Evolutionary conservation across 2,113 vertebrate species (phyloP), one percentile per base, ranked within the genome.

Genomic region (Phoenicopterus ruber): DNA sequence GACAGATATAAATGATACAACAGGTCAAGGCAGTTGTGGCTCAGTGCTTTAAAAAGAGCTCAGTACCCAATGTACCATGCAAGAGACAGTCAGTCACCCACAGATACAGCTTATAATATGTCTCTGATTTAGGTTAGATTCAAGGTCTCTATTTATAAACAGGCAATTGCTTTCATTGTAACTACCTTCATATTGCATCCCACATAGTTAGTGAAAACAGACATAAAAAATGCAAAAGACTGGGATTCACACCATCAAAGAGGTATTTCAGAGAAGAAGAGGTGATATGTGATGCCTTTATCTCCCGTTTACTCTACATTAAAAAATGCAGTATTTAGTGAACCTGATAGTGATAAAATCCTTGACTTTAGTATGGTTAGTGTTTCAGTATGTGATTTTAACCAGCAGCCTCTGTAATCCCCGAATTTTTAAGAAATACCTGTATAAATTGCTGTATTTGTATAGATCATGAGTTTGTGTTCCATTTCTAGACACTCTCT

Each of bases 351-450:
- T 36, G 59, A 69, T 32, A 55, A 86, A 71, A 44, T 38, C 26
- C 0, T 3, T 82, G 1, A 31, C 9, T 92, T 81, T 3, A 52
- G 4, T 66, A 19, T 11, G 7, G 7, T 4, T 81, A 29, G 13
- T 42, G 67, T 87, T 91, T 79, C 26, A 47, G 32, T 12, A 29
- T 44, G 6, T 7, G 12, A 31, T 73, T 86, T 78, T 63, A 58
- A 54, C 4, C 10, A 2, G 2, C 10, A 80, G 3, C 18, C 20
- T 69, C 46, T 47, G 12, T 38, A 70, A 83, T 22, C 6, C 17
- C 29, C 13, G n/a, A 29, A 50, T 42, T 87, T 86, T 90, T 13
- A 91, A 86, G 32, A 90, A 94, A 38, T 36, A 74, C 5, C 19
- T 62, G 6, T 38, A 76, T 7, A 65, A 76, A 61, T 50, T 42